Percentiles rank a stretch among this genome's conserved stretches.
These are phyloP conservation scores for Ictalurus furcatus DNA, from an alignment of 2,113 vertebrate genomes.

Conservation along the genomic window DNA sequence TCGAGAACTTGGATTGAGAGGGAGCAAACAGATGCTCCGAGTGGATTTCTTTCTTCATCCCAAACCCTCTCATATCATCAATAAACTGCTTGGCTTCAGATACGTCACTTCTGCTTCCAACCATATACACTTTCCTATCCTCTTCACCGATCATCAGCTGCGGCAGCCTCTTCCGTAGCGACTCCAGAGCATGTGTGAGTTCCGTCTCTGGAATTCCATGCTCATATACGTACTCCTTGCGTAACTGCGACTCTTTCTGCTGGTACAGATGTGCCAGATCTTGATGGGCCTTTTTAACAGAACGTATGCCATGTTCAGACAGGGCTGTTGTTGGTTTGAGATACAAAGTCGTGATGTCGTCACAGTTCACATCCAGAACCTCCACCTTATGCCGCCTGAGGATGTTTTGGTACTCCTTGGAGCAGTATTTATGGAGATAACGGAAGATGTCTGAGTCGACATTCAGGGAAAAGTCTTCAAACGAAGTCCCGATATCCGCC, in stretches of 20 bases:
- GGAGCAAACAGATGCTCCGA: neutral
- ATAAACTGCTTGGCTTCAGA: constrained; percentile 68
- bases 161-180: constrained; percentile 61
- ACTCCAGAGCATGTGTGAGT: neutral
- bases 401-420: constrained; percentile 55
- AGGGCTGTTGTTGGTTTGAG: constrained; percentile 41
- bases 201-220: constrained; percentile 28
- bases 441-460: constrained; percentile 68
- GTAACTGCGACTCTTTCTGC: constrained; percentile 60
- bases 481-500: neutral
- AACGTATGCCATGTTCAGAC: accelerated
- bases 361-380: constrained; percentile 55
- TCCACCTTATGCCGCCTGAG: constrained; percentile 53
- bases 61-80: neutral
- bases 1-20: neutral
- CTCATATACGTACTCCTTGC: constrained; percentile 67
- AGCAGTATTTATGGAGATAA: constrained; percentile 67
- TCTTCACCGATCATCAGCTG: constrained; percentile 65
- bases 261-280: constrained; percentile 66
- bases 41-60: neutral
- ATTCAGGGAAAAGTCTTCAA: constrained; percentile 63
- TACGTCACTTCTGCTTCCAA: constrained; percentile 65
- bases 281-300: constrained; percentile 49
- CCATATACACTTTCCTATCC: constrained; percentile 60
- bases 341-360: constrained; percentile 60